Evolutionary conservation across 2,113 vertebrate genomes (phyloP).

Genomic region (Gavia stellata): DNA sequence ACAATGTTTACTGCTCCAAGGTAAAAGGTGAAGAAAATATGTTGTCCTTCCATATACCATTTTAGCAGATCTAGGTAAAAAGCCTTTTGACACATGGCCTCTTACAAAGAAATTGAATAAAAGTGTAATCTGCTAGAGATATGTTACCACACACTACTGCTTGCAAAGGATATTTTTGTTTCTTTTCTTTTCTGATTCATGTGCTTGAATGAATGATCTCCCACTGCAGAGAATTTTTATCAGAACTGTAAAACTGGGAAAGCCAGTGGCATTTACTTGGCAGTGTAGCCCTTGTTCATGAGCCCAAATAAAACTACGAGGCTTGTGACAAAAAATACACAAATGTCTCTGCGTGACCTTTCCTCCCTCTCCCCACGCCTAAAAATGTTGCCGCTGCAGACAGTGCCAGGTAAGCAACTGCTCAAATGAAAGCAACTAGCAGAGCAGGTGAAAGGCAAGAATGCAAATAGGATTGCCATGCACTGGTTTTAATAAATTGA

Average conservation of each 20-base stretch:
- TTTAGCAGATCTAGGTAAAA: constrained; percentile 25
- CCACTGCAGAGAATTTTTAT: neutral
- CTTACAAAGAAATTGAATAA: constrained; percentile 27
- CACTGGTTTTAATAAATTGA: neutral
- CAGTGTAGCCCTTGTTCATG: neutral
- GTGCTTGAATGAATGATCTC: neutral
- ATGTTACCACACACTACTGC: neutral
- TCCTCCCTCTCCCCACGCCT: neutral
- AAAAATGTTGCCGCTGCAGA: neutral
- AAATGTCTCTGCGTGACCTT: neutral
- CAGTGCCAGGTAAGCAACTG: neutral
- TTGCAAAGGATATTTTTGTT: constrained; percentile 11
- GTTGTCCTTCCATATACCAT: constrained; percentile 18
- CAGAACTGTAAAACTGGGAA: neutral
- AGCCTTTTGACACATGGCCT: constrained; percentile 9
- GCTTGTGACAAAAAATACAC: neutral
- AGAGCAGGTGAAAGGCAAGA: neutral
- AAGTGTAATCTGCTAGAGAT: constrained; percentile 6
- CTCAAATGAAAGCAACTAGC: neutral
- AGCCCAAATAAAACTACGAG: neutral
- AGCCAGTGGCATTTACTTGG: neutral
- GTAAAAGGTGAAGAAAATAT: constrained; percentile 30
- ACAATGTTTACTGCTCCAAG: constrained; percentile 17
- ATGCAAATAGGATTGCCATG: neutral
- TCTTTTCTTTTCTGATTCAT: neutral